phyloP scores from a whole-genome alignment of 2,888 invertebrate genomes.

The Tenthredo amoena region DNA sequence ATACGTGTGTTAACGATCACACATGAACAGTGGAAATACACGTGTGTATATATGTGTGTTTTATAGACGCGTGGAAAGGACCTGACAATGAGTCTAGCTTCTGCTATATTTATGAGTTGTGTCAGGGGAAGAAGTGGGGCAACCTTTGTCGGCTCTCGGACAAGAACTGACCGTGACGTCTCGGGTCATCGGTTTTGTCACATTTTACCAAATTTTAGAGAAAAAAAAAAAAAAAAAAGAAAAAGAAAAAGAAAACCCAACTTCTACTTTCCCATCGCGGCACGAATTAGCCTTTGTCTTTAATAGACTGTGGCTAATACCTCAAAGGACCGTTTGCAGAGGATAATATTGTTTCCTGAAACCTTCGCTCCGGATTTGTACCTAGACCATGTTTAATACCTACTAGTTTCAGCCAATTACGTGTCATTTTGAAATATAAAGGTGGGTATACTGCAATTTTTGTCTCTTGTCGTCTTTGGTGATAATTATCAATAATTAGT shows the following conservation, averaged over 20 bases:
- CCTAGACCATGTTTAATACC: constrained; percentile 6
- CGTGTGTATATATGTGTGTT: constrained; percentile 17
- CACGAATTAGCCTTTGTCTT: constrained; percentile 51
- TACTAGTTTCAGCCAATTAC: constrained; percentile 42
- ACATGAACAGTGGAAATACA: background rate
- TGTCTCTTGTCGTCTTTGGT: background rate
- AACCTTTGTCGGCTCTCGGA: constrained; percentile 53
- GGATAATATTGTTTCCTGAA: constrained; percentile 20
- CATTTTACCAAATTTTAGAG: constrained; percentile 41
- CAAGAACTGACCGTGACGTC: constrained; percentile 50
- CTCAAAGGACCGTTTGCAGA: constrained; percentile 46
- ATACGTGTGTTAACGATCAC: background rate
- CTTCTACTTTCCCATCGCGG: constrained; percentile 37
- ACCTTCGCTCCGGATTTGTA: constrained; percentile 22
- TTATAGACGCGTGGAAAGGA: constrained; percentile 42
- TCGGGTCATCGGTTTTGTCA: constrained; percentile 52
- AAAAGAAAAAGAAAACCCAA: background rate
- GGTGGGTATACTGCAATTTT: background rate
- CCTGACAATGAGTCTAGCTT: constrained; percentile 40
- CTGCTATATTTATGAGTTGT: constrained; percentile 52
- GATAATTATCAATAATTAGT: constrained; percentile 22
- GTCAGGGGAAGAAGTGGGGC: constrained; percentile 48
- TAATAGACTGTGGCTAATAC: constrained; percentile 52
- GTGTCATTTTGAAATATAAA: background rate
- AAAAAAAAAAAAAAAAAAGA: background rate